Evolutionary conservation across 2,888 invertebrate species (phyloP).

Genomic region (Macrophya alboannulata): DNA sequence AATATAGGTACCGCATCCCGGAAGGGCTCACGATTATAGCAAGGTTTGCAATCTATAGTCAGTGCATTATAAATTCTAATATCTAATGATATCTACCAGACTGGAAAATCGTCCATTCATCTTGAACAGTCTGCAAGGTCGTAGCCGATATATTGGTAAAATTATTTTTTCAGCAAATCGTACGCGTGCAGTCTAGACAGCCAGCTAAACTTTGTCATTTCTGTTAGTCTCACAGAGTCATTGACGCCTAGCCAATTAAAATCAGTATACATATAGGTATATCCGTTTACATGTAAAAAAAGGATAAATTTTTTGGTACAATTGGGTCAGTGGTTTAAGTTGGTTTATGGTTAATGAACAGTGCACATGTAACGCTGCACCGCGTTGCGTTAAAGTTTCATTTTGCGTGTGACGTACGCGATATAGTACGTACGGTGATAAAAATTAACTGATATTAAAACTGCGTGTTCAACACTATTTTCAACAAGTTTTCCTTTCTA

Average conservation of each 20-base stretch:
- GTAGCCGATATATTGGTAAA: conserved; percentile 37
- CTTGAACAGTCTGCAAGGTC: conserved; percentile 20
- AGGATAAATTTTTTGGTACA: conserved; percentile 35
- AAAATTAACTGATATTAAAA: conserved; percentile 31
- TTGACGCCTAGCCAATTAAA: conserved; percentile 67
- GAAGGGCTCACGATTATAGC: conserved; percentile 1
- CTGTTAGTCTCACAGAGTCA: conserved; percentile 40
- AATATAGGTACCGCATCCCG: not conserved
- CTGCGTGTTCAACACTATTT: not conserved
- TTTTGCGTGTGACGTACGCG: conserved; percentile 28
- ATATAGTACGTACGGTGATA: not conserved
- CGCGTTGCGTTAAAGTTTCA: conserved; percentile 36
- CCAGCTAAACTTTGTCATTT: not conserved
- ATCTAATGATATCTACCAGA: conserved; percentile 63
- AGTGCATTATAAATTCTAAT: conserved; percentile 35
- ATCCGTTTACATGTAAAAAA: conserved; percentile 12
- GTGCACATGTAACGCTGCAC: conserved; percentile 35
- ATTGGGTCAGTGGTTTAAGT: conserved; percentile 61
- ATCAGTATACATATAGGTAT: conserved; percentile 56
- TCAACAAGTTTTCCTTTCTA: not conserved
- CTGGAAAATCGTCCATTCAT: conserved; percentile 62
- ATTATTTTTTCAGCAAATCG: not conserved
- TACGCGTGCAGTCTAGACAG: not conserved
- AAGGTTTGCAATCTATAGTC: not conserved
- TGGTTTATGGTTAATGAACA: conserved; percentile 56